These are phyloP conservation scores for Anas georgica DNA, from an alignment of 2,797 vertebrate genomes.

Conservation along the genomic window DNA sequence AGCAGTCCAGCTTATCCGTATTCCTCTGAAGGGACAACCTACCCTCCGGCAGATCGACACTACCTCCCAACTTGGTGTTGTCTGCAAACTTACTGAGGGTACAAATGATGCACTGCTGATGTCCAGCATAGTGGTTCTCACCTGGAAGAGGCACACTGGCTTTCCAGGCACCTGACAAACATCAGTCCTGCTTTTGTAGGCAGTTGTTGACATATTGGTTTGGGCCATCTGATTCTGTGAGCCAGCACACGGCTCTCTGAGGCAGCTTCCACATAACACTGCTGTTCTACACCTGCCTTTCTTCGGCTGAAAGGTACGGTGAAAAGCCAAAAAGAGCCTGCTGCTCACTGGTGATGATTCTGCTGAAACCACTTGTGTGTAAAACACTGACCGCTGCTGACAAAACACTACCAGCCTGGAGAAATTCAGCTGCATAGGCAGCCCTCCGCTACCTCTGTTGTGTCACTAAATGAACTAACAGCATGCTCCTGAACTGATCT, in stretches of 20 bases:
- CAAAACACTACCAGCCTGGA: background rate
- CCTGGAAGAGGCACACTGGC: background rate
- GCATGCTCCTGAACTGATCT: background rate
- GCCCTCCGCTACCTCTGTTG: background rate
- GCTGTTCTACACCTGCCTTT: background rate
- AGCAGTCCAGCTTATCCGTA: no score
- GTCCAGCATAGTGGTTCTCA: background rate
- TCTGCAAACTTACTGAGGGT: no score
- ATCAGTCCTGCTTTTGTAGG: background rate
- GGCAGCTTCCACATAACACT: background rate
- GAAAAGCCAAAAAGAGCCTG: background rate
- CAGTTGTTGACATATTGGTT: background rate
- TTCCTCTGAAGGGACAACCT: no score
- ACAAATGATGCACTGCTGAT: background rate
- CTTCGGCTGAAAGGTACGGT: background rate
- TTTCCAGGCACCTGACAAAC: background rate
- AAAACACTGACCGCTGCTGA: background rate
- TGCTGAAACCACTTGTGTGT: background rate
- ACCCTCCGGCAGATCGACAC: no score
- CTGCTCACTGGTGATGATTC: background rate
- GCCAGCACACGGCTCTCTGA: accelerated
- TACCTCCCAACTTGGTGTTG: no score
- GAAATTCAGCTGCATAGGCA: background rate
- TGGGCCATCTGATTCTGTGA: background rate
- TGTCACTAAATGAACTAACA: background rate